Evolutionary conservation across 1,140 invertebrate species (phyloP).

Genomic region (Adoxophyes honmai): DNA sequence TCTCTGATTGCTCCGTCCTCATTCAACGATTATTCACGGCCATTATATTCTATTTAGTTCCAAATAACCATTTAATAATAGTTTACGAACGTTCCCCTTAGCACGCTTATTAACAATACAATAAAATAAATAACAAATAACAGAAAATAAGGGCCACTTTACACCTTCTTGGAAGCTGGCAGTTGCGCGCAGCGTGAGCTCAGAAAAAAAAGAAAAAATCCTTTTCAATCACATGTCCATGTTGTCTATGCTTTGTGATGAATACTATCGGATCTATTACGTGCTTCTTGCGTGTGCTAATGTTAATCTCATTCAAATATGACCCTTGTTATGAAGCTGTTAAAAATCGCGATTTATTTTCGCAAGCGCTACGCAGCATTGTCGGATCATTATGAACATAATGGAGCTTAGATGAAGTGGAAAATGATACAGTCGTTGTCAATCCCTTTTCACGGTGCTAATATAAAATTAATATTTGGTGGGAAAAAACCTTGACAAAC

Average conservation of each 20-base stretch:
- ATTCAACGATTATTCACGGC: constrained; percentile 70
- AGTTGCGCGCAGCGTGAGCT: constrained; percentile 43
- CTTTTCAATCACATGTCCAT: constrained; percentile 12
- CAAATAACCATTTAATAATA: constrained; percentile 76
- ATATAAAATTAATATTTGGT: constrained; percentile 71
- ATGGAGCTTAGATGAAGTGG: constrained; percentile 66
- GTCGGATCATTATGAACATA: constrained; percentile 42
- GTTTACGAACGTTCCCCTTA: constrained; percentile 63
- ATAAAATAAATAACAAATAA: constrained; percentile 76
- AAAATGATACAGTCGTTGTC: constrained; percentile 69
- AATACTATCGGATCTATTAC: constrained; percentile 31
- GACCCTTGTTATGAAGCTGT: constrained; percentile 15
- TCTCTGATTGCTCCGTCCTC: constrained; percentile 53
- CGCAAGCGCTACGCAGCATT: constrained; percentile 18
- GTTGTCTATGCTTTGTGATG: constrained; percentile 29
- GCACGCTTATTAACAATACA: constrained; percentile 76
- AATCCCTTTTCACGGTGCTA: constrained; percentile 70
- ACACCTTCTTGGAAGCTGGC: constrained; percentile 74
- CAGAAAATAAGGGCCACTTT: constrained; percentile 72
- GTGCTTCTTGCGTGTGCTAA: constrained; percentile 30
- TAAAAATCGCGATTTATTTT: constrained; percentile 18
- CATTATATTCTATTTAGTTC: constrained; percentile 76
- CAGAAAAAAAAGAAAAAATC: constrained; percentile 54
- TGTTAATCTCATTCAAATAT: constrained; percentile 24
- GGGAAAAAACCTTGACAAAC: constrained; percentile 31